Evolutionary conservation across 2,888 invertebrate genomes (phyloP).

Genomic region (Drosophila merina): DNA sequence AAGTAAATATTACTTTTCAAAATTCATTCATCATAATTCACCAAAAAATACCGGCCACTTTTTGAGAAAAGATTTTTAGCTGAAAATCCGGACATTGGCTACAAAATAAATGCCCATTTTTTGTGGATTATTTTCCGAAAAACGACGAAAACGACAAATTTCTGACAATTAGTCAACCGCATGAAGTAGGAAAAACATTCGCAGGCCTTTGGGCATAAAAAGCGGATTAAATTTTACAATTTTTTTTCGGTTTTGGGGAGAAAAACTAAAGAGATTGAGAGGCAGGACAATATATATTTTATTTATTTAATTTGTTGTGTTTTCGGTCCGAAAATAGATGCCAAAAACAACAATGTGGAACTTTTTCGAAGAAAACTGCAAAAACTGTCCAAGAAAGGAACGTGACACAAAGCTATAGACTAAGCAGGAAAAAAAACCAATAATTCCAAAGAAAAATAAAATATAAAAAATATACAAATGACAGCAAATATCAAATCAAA

Average conservation of each 20-base stretch:
- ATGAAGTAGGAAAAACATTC: conserved; percentile 9
- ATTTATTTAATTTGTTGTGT: conserved; percentile 33
- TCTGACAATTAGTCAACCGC: conserved; percentile 26
- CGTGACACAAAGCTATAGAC: conserved; percentile 24
- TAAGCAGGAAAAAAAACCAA: conserved; percentile 17
- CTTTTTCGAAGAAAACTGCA: not conserved
- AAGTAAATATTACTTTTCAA: not conserved
- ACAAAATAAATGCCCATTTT: conserved; percentile 3
- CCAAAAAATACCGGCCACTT: not conserved
- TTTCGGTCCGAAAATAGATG: conserved; percentile 28
- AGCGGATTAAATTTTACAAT: conserved; percentile 14
- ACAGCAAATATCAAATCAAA: conserved; percentile 61
- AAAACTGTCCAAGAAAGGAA: conserved; percentile 15
- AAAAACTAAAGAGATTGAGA: conserved; percentile 15
- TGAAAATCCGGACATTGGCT: not conserved
- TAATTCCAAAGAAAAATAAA: conserved; percentile 37
- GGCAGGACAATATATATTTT: conserved; percentile 31
- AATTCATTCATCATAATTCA: not conserved
- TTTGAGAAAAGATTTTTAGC: not conserved
- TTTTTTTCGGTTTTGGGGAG: not conserved
- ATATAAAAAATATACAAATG: conserved; percentile 18
- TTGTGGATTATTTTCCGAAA: conserved; percentile 4
- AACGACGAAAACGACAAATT: conserved; percentile 13
- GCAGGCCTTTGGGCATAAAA: conserved; percentile 7
- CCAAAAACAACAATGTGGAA: not conserved